A percentile compares a stretch with the other conserved stretches of the same genome.
phyloP scores from a whole-genome alignment of 2,888 invertebrate species.

The Siphlonurus alternatus region DNA sequence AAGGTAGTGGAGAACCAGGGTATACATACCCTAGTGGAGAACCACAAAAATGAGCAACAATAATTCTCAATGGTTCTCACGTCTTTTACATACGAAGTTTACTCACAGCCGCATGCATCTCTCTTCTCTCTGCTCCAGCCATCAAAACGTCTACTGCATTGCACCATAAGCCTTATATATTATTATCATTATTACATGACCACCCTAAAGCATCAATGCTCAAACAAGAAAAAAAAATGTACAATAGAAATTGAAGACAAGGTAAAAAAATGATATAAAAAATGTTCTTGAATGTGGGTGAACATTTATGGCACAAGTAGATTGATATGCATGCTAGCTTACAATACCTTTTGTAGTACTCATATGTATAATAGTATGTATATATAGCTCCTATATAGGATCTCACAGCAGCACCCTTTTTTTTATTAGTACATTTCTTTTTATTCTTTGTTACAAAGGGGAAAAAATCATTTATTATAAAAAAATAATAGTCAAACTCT shows the following conservation, averaged over 20 bases:
- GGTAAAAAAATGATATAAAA: neutral
- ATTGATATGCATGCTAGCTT: neutral
- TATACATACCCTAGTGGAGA: too few species aligned
- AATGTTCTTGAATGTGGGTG: too few species aligned
- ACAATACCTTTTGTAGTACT: neutral
- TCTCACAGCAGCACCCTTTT: neutral
- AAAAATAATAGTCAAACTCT: too few species aligned
- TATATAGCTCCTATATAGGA: neutral
- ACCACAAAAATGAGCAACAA: neutral
- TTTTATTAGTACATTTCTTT: neutral
- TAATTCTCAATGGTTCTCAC: neutral
- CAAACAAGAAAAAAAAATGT: neutral
- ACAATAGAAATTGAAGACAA: neutral
- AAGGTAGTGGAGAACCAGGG: neutral
- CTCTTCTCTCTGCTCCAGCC: neutral
- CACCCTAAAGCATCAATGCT: neutral
- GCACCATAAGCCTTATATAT: neutral
- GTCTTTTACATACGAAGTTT: neutral
- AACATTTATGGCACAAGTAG: neutral
- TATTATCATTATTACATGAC: neutral
- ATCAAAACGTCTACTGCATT: neutral
- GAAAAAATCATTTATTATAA: neutral
- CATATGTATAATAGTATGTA: too few species aligned
- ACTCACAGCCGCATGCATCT: too few species aligned
- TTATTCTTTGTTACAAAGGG: neutral